Evolutionary conservation across 1,140 invertebrate genomes (phyloP), one percentile per base, ranked within the genome.

Genomic region (Hypothenemus hampei): DNA sequence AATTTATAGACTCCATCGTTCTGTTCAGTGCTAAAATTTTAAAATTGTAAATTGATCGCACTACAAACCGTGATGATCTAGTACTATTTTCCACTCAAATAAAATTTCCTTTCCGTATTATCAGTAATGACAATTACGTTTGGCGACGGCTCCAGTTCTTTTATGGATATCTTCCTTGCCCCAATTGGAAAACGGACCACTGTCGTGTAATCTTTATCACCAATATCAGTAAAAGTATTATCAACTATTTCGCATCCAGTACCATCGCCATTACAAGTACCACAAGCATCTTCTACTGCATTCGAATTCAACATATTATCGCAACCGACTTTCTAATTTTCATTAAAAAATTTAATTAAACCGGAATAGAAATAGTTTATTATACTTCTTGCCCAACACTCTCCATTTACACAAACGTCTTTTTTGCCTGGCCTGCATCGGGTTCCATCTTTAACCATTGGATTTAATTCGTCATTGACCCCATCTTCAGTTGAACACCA

Each of bases 221-320:
- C 26, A 24, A 31, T 23, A 1, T 50, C 59, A 3, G 54, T 68
- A 31, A 61, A 76, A 13, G 61, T 52, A 7, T 71, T 69, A 15
- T 74, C 57, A 4, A 74, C 58, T 4, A 64, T 46, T 21, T 58
- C 75, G 60, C 84, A 86, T 8, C 77, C 74, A 0, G 78, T 78
- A 0, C 82, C 82, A 60, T 84, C 81, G 2, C 84, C 84, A 60
- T 82, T 78, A 65, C 84, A 86, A 2, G 84, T 68, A 0, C 84
- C 84, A 65, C 84, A 86, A 10, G 75, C 67, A 64, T 86, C 84
- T 49, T 84, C 81, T 29, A 78, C 71, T 0, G 81, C 81, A 33
- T 73, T 68, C 1, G 82, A 84, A 62, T 83, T 80, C 3, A 86
- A 66, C 6, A 70, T 63, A 75, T 77, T 83, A 67, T 86, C 83